phyloP scores from a whole-genome alignment of 2,888 invertebrate species.

The Silvanus unidentatus region DNA sequence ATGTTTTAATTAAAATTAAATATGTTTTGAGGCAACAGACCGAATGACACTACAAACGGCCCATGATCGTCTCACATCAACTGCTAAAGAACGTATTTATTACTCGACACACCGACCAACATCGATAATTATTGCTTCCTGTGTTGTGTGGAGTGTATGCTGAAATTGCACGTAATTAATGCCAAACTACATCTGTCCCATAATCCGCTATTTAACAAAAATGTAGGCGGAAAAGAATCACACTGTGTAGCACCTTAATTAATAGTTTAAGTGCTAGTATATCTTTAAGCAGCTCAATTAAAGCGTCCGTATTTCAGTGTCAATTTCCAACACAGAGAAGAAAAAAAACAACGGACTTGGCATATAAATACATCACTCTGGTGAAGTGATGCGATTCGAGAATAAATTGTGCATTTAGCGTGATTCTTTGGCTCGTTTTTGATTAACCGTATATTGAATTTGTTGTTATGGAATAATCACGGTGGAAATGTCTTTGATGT shows the following conservation, averaged over 20 bases:
- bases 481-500: conserved; percentile 27
- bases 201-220: too few relatives aligned
- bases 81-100: conserved; percentile 45
- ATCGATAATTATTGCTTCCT: conserved; percentile 20
- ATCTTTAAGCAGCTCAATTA: too few relatives aligned
- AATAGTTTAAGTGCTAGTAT: too few relatives aligned
- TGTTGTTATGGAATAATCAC: conserved; percentile 5
- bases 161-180: conserved; percentile 25
- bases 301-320: too few relatives aligned
- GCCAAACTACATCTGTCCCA: conserved; percentile 20
- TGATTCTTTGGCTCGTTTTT: conserved; percentile 4
- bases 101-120: conserved; percentile 13
- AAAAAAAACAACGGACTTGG: too few relatives aligned
- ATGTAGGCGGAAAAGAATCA: too few relatives aligned
- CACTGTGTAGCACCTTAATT: too few relatives aligned
- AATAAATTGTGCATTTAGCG: conserved; percentile 33
- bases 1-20: conserved; percentile 44
- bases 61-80: conserved; percentile 45
- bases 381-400: conserved; percentile 39
- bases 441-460: conserved; percentile 7
- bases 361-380: too few relatives aligned
- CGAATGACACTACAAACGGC: conserved; percentile 44
- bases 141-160: conserved; percentile 13
- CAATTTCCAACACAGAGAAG: too few relatives aligned
- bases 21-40: conserved; percentile 38